phyloP scores from a whole-genome alignment of 2,888 invertebrate genomes.

The Melinaea menophilus region DNA sequence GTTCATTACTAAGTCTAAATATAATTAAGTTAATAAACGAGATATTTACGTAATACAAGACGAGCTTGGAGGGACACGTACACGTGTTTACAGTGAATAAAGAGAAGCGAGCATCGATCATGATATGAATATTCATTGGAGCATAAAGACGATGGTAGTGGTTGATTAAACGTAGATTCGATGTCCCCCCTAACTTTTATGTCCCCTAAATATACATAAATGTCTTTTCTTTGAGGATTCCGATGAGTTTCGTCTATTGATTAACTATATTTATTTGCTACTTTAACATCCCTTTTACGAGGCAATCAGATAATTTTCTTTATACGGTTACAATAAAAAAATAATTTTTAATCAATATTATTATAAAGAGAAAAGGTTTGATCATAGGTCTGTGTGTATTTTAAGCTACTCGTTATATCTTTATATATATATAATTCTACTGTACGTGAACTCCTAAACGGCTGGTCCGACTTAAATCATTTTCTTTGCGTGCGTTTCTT shows the following conservation, averaged over 20 bases:
- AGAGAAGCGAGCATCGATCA: slow-evolving; percentile 61
- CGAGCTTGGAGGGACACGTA: slow-evolving; percentile 60
- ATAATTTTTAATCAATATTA: too few relatives aligned
- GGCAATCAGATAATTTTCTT: too few relatives aligned
- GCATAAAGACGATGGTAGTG: slow-evolving; percentile 30
- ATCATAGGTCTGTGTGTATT: too few relatives aligned
- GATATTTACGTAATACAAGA: slow-evolving; percentile 58
- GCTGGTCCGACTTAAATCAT: too few relatives aligned
- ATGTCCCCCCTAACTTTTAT: slow-evolving; percentile 11
- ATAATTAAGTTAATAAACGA: slow-evolving; percentile 18
- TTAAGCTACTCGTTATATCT: too few relatives aligned
- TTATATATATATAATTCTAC: too few relatives aligned
- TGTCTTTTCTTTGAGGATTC: background rate
- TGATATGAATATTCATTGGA: slow-evolving; percentile 65
- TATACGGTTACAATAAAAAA: too few relatives aligned
- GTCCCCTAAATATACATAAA: slow-evolving; percentile 4
- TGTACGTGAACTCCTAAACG: too few relatives aligned
- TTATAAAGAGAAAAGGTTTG: too few relatives aligned
- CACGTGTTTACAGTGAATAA: slow-evolving; percentile 65
- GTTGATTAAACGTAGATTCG: slow-evolving; percentile 15
- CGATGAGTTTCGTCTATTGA: slow-evolving; percentile 1
- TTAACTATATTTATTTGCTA: background rate
- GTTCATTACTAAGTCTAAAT: background rate
- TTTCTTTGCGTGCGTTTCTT: too few relatives aligned
- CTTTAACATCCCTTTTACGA: background rate